These are phyloP conservation scores for Indri indri DNA, from an alignment of 2,113 vertebrate species.

Conservation along the genomic window DNA sequence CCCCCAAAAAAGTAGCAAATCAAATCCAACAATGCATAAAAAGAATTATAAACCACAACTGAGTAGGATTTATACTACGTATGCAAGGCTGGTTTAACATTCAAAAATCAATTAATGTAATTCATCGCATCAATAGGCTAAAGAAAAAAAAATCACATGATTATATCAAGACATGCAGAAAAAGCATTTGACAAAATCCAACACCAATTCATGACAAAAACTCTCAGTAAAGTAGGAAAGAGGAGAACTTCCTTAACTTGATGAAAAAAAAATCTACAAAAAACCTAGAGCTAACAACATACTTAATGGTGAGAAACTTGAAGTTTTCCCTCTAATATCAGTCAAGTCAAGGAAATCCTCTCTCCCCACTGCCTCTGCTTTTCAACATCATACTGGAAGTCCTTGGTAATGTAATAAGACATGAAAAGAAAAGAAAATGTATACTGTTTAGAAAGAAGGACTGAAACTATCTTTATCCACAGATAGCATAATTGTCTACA, in stretches of 20 bases:
- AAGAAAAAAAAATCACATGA: not conserved
- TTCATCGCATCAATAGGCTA: not conserved
- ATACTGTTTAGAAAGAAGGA: too few relatives aligned
- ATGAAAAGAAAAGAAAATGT: too few relatives aligned
- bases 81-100: not conserved
- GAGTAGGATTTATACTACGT: not conserved
- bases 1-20: not conserved
- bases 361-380: not conserved
- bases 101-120: not conserved
- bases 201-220: not conserved
- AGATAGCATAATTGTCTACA: too few relatives aligned
- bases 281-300: not conserved
- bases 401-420: too few relatives aligned
- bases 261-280: not conserved
- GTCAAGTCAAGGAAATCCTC: not conserved
- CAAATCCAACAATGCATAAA: not conserved
- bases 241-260: not conserved
- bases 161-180: not conserved
- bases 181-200: not conserved
- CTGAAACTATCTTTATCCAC: too few relatives aligned
- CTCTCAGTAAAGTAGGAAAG: not conserved
- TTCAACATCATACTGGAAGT: not conserved
- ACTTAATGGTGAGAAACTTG: not conserved
- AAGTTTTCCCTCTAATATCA: not conserved
- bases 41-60: not conserved